Evolutionary conservation across 1,140 invertebrate genomes (phyloP), one percentile per base, ranked within the genome.

Genomic region (Drosophila oshimai): DNA sequence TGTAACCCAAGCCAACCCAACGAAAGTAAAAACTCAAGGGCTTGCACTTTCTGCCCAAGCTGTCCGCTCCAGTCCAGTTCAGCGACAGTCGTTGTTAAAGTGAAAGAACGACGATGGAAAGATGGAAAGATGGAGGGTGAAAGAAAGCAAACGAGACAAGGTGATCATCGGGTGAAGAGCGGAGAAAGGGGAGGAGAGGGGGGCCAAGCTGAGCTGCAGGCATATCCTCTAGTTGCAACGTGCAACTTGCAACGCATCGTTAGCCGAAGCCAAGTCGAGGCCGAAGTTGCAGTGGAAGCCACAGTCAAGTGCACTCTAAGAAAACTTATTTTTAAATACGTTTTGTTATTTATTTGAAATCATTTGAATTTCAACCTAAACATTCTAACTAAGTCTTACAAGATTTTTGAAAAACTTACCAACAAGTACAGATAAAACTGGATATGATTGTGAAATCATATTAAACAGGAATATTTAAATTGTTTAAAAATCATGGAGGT

Each of bases 21-120:
- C 75, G 87, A 89, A 89, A 89, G 87, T 89, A 89, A 89, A 89
- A 89, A 89, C 87, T 89, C 81, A 89, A 89, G 87, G 87, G 87
- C 87, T 89, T 89, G 88, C 87, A 89, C 87, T 89, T 89, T 89
- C 74, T 69, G 84, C 64, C 74, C 75, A 78, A 50, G 58, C 47
- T 47, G 39, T 60, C 64, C 71, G 67, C 41, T 73, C 42, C 54
- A 41, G 53, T 47, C 46, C 41, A 24, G 26, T 17, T 58, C 17
- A 31, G 34, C 17, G 46, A 29, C 28, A 55, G 24, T 49, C 45
- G 36, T n/a, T n/a, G n/a, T n/a, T n/a, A n/a, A n/a, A n/a, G 53
- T 13, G 28, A 67, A 83, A 61, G 60, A 51, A 46, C 50, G 53
- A 12, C 13, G 51, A 34, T 26, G 39, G 49, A 37, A 64, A 47